Evolutionary conservation across 2,113 vertebrate species (phyloP), one percentile per base, ranked within the genome.

Genomic region (Macaca mulatta): DNA sequence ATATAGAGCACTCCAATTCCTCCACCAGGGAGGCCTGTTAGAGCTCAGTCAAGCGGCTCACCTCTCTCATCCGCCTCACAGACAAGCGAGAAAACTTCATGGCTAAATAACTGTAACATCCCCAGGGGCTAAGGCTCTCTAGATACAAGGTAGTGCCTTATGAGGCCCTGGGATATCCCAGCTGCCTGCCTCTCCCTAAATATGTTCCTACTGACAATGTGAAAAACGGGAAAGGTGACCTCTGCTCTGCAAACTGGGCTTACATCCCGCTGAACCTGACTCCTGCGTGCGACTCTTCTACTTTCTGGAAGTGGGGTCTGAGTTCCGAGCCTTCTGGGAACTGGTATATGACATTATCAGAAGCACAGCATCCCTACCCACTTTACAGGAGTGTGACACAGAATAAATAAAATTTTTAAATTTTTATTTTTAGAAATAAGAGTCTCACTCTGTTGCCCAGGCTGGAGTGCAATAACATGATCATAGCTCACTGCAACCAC

Each of bases 21-120:
- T n/a, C 8, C 69, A 40, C 3, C 1, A 6, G 14, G 3, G 7
- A 75, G 0, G 18, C 8, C 3, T 13, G 22, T 1, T 1, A 6
- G 2, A 23, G 4, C 5, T 0, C 72, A 48, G 75, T 57, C 67
- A 16, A 48, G 52, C 0, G 16, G 14, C 23, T 70, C 40, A 20
- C 32, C 38, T 50, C 8, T 20, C 23, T 50, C 59, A 22, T 6
- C 35, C 0, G 22, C 55, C 35, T 64, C 11, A 2, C 14, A 48
- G 78, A 83, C 20, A 32, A 20, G 18, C 8, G 5, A 84, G 12
- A 22, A 25, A 45, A 43, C 3, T 11, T 52, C 74, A 35, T 0
- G 14, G 38, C 25, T 45, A 32, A 40, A 3, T 40, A 35, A 83
- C 0, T 14, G 11, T 13, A 20, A n/a, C 4, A 0, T 4, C 59